Evolutionary conservation across 2,113 vertebrate species (phyloP), one percentile per base, ranked within the genome.

Genomic region (Symphodus melops): DNA sequence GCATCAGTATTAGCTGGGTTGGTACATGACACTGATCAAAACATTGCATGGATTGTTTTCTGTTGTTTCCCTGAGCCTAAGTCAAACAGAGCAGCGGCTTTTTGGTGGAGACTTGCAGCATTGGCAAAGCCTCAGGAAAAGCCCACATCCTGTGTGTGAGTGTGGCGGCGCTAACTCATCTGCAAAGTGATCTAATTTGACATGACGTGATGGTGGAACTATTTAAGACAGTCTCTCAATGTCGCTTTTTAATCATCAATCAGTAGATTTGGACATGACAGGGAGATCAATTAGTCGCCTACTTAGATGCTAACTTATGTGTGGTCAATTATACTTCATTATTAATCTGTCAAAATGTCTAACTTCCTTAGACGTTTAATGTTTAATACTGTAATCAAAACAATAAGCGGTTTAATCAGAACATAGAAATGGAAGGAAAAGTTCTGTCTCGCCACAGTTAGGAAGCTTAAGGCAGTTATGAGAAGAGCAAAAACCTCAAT

Each of bases 251-350:
- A 52, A 80, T 88, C 79, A 90, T 88, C 83, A 84, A 77, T 91
- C 82, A 86, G 82, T 54, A 64, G 19, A 69, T 85, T 78, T 73
- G 81, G 84, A 88, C 74, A 60, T 85, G 83, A 84, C 77, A 58
- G 42, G 60, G 21, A 59, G 76, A 81, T 87, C 83, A 87, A 88
- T 90, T 90, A 89, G 74, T 67, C 76, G 79, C 73, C 84, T 84
- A 23, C 84, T 90, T 87, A 83, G 72, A 88, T 79, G 74, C 81
- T 75, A 88, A 85, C 88, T 86, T 88, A 72, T 77, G 86, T 92
- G 87, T 89, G 85, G 90, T 91, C 90, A 91, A 87, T 88, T 84
- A 87, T 77, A 79, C 81, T 70, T 76, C 51, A 89, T 89, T 86
- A 86, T 66, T 63, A 82, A 78, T 86, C 87, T 72, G 88, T 86